Base-by-base conservation (phyloP, 2,888 invertebrate species). In the Cosmia trapezina region DNA sequence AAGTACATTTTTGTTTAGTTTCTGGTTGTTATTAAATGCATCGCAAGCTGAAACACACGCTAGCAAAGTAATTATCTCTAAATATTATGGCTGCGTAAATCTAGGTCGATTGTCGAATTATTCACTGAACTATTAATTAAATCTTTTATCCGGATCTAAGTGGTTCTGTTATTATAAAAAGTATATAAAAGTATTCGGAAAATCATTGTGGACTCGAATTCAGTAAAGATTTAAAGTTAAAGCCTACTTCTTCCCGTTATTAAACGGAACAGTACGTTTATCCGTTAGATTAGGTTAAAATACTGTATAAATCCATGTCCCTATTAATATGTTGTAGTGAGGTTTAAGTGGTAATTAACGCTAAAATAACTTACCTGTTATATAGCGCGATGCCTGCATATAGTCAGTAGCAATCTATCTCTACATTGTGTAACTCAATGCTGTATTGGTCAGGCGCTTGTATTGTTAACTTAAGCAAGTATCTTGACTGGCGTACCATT, bases 331-430 rank as follows among this genome's bases (percentile, higher is more conserved):
- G n/a, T 45, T 47, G 0, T n/a, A n/a, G 11, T 28, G 7, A 60
- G 8, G 7, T n/a, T 41, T 47, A 8, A 43, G 12, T n/a, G 7
- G 1, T 14, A n/a, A n/a, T n/a, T n/a, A n/a, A n/a, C n/a, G n/a
- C n/a, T n/a, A n/a, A n/a, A 43, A 51, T 17, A 72, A 73, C 73
- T 73, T 66, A 79, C 65, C 65, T 33, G 6, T 28, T 14, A 9
- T 7, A 41, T 19, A 41, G 12, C 41, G 14, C 11, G 47, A 51
- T 4, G 49, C 78, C 80, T 81, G 54, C 54, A 9, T 45, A 33
- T 5, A 64, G 19, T 68, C 43, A 60, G 43, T 57, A 70, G 80
- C 83, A 81, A 82, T 61, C 1, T 59, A 41, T 56, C 12, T 37
- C 17, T 60, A 67, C n/a, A 37, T 7, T 22, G 57, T 37, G n/a